phyloP scores from a whole-genome alignment of 2,888 invertebrate species.

The Blomia tropicalis region DNA sequence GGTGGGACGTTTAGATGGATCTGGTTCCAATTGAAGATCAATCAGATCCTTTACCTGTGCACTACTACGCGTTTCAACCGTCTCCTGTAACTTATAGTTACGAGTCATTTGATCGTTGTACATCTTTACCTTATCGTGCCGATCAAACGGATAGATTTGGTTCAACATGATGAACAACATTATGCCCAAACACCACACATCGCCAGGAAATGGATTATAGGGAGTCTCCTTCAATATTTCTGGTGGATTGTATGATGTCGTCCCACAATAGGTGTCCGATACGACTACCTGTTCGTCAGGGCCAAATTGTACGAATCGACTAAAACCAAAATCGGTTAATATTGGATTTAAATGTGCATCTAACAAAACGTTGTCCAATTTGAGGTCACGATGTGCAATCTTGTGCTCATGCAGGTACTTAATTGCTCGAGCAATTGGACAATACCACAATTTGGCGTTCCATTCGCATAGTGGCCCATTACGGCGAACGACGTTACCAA shows the following conservation, averaged over 20 bases:
- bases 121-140: not conserved
- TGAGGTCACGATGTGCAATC: constrained; percentile 54
- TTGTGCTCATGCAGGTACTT: constrained; percentile 18
- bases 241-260: too few species aligned
- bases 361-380: too few species aligned
- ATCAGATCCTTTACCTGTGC: not conserved
- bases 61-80: not conserved
- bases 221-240: too few species aligned
- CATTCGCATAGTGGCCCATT: constrained; percentile 26
- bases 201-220: too few species aligned
- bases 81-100: not conserved
- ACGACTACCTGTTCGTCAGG: too few species aligned
- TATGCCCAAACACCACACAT: too few species aligned
- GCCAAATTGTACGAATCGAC: too few species aligned
- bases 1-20: not conserved
- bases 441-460: not conserved
- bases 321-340: too few species aligned
- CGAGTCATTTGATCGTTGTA: not conserved
- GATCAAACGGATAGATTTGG: not conserved
- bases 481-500: constrained; percentile 36
- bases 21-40: not conserved
- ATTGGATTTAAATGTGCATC: too few species aligned
- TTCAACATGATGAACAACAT: not conserved
- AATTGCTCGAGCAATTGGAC: not conserved
- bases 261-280: too few species aligned